Evolutionary conservation across 1,140 invertebrate species (phyloP), one percentile per base, ranked within the genome.

Genomic region (Magallana angulata): DNA sequence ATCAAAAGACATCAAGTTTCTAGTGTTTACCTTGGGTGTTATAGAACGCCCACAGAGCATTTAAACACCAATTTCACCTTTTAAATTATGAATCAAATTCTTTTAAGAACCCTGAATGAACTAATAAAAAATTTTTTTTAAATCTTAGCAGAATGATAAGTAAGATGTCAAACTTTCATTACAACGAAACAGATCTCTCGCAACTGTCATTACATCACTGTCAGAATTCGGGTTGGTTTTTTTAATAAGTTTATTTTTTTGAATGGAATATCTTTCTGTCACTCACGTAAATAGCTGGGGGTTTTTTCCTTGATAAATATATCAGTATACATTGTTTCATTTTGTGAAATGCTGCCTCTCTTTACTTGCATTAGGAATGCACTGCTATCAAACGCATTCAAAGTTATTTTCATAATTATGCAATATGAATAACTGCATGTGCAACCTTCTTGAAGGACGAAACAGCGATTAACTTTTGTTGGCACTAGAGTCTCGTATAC

Each of bases 41-140:
- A 12, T 76, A 76, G 30, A 76, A 76, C 30, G 30, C 68, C 68
- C 68, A 30, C 68, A 7, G 68, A 76, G 24, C 24, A 76, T 76
- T 76, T 76, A 76, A 76, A 76, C 68, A 76, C 68, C 24, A 76
- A 76, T 76, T 76, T 48, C 68, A 48, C 68, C 24, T 76, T 76
- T 76, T 48, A 30, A 30, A 76, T 76, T 76, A 76, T 76, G 24
- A 76, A 76, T 76, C 24, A 76, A 24, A 36, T 76, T 76, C 24
- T 76, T 71, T 4, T 48, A 76, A 76, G 68, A 76, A 36, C 12
- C 68, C 68, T 76, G 68, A 76, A 76, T 76, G 68, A 76, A 76
- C 68, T 76, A 30, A 30, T 30, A 36, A 76, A 76, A 76, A 12
- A 9, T 14, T 4, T 1, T 5, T 30, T 30, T 76, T 18, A 1